Evolutionary conservation across 2,797 vertebrate species (phyloP).

Genomic region (Takifugu rubripes): DNA sequence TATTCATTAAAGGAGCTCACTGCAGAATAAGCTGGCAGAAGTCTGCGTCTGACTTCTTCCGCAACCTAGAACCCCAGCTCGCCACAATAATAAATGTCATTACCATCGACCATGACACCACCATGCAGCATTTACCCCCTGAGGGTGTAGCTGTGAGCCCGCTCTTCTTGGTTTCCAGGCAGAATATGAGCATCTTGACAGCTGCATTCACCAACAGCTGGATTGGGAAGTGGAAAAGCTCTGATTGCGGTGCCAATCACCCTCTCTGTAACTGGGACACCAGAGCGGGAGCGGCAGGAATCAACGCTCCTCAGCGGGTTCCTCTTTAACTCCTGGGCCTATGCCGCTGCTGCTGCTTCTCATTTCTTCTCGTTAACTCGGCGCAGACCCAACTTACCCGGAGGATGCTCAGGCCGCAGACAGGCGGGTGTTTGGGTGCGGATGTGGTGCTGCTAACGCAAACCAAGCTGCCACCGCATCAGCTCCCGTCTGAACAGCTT

Average conservation of each 20-base stretch:
- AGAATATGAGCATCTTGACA: slow-evolving; percentile 57
- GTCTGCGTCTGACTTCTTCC: too few species aligned
- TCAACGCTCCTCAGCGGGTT: slow-evolving; percentile 31
- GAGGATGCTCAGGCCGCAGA: not conserved
- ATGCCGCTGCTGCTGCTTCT: slow-evolving; percentile 13
- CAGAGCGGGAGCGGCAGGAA: slow-evolving; percentile 26
- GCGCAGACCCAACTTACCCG: slow-evolving; percentile 25
- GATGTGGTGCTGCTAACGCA: slow-evolving; percentile 17
- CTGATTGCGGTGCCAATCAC: slow-evolving; percentile 62
- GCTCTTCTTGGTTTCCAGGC: not conserved
- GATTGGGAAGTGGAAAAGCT: slow-evolving; percentile 37
- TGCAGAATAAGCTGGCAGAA: too few species aligned
- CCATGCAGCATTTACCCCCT: too few species aligned
- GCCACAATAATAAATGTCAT: too few species aligned
- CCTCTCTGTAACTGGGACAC: slow-evolving; percentile 22
- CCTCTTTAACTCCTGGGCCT: slow-evolving; percentile 25
- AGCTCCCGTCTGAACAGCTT: slow-evolving; percentile 1
- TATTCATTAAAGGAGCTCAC: too few species aligned
- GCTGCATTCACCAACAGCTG: slow-evolving; percentile 54
- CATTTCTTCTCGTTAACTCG: slow-evolving; percentile 40
- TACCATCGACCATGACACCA: too few species aligned
- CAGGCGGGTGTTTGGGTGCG: not conserved
- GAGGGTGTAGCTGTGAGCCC: too few species aligned
- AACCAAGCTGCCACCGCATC: slow-evolving; percentile 15
- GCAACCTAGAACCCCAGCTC: too few species aligned